A percentile compares a stretch with the other conserved stretches of the same genome.
phyloP scores from a whole-genome alignment of 2,797 vertebrate genomes.

The Sus cebifrons region DNA sequence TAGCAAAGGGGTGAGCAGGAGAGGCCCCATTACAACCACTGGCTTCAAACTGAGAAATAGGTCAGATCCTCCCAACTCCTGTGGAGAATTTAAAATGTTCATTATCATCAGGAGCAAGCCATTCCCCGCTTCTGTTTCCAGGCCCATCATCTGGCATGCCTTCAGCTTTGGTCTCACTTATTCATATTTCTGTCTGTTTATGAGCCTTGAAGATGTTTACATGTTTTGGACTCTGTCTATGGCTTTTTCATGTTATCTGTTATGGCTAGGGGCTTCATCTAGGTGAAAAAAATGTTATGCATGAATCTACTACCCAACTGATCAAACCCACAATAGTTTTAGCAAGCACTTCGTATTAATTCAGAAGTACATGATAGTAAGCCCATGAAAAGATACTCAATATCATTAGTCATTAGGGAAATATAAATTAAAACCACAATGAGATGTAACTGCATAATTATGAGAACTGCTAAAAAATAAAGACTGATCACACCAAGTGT shows the following conservation, averaged over 20 bases:
- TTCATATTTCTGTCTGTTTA: conserved; percentile 16
- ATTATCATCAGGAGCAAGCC: not conserved
- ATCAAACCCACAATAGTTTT: conserved; percentile 10
- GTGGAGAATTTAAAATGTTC: not conserved
- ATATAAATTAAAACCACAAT: conserved; percentile 18
- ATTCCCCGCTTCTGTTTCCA: not conserved
- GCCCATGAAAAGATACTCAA: not conserved
- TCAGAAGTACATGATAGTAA: conserved; percentile 23
- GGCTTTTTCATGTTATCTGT: conserved; percentile 33
- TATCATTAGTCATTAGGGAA: not conserved
- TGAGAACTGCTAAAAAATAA: conserved; percentile 63
- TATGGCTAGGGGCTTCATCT: not conserved
- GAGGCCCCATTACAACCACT: not conserved
- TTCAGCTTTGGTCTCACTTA: not conserved
- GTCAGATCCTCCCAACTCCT: not conserved
- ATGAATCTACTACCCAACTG: conserved; percentile 19
- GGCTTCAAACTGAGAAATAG: not conserved
- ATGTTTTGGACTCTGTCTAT: not conserved
- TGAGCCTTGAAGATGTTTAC: not conserved
- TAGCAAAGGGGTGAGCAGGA: not conserved
- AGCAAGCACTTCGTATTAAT: conserved; percentile 18
- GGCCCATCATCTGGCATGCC: not conserved
- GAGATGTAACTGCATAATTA: not conserved
- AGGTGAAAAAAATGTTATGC: not conserved
- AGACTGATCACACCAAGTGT: not conserved